Conservation (phyloP, 2,113 vertebrate species). For the Ailuropoda melanoleuca region DNA sequence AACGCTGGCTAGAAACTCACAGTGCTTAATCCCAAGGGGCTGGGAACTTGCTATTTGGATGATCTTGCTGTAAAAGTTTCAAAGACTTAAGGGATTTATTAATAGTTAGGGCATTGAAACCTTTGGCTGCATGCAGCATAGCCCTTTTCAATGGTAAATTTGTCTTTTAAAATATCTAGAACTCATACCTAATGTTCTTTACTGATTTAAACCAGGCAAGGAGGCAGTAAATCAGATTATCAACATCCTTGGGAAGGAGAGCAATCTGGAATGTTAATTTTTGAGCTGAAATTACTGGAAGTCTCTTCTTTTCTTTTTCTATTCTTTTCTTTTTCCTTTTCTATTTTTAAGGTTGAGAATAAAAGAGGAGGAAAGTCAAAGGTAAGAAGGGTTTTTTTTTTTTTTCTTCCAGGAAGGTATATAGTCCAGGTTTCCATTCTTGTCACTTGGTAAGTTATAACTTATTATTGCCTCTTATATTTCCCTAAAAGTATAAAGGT, state of each 20-base stretch:
- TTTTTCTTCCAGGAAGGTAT: not conserved
- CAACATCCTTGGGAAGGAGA: slow-evolving; percentile 10
- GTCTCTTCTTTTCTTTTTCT: not conserved
- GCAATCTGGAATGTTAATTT: slow-evolving; percentile 52
- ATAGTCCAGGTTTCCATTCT: not conserved
- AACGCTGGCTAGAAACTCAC: not conserved
- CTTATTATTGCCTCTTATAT: not conserved
- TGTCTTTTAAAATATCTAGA: slow-evolving; percentile 56
- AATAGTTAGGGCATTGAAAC: not conserved
- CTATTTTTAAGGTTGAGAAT: not conserved
- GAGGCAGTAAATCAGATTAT: slow-evolving; percentile 53
- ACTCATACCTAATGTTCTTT: slow-evolving; percentile 62
- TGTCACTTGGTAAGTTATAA: not conserved
- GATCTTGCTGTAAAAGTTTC: slow-evolving; percentile 43
- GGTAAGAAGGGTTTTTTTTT: not conserved
- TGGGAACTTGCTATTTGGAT: slow-evolving; percentile 17
- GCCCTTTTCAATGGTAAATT: slow-evolving; percentile 45
- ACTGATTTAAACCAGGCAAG: slow-evolving; percentile 53
- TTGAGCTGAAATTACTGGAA: slow-evolving; percentile 28
- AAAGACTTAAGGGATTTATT: slow-evolving; percentile 55
- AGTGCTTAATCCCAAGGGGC: not conserved
- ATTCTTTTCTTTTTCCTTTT: not conserved
- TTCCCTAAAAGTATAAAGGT: not conserved
- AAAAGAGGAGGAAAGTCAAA: not conserved
- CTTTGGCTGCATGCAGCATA: slow-evolving; percentile 33